Evolutionary conservation across 2,113 vertebrate species (phyloP).

Genomic region (Nasalis larvatus): DNA sequence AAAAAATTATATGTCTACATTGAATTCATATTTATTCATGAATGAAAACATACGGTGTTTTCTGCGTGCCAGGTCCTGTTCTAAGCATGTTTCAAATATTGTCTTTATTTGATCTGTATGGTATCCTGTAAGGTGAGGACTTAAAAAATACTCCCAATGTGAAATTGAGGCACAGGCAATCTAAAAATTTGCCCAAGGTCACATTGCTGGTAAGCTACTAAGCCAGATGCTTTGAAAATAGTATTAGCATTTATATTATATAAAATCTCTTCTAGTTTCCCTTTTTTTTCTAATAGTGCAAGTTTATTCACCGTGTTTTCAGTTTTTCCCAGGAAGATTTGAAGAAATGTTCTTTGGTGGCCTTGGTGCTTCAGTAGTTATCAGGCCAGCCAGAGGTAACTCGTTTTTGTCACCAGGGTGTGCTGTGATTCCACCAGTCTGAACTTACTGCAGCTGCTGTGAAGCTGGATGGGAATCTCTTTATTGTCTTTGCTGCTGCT

Average conservation of each 20-base stretch:
- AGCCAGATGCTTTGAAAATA: background rate
- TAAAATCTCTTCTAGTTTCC: background rate
- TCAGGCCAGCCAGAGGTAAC: background rate
- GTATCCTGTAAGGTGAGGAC: background rate
- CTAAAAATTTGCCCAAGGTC: background rate
- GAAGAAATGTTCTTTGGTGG: background rate
- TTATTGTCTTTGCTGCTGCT: slow-evolving; percentile 21
- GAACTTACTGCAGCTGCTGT: background rate
- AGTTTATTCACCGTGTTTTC: background rate
- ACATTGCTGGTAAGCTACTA: background rate
- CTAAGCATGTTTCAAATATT: background rate
- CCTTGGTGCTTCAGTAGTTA: background rate
- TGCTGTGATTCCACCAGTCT: slow-evolving; percentile 88
- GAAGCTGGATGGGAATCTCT: slow-evolving; percentile 33
- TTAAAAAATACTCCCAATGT: background rate
- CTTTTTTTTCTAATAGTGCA: background rate
- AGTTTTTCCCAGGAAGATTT: background rate
- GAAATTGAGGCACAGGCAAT: background rate
- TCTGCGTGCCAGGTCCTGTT: background rate
- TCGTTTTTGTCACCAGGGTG: slow-evolving; percentile 88
- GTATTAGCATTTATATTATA: background rate
- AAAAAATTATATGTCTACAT: background rate
- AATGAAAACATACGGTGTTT: background rate
- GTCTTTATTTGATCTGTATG: background rate
- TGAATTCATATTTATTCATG: background rate